Evolutionary conservation across 1,140 invertebrate genomes (phyloP), one percentile per base, ranked within the genome.

Genomic region (Pachypsylla venusta): DNA sequence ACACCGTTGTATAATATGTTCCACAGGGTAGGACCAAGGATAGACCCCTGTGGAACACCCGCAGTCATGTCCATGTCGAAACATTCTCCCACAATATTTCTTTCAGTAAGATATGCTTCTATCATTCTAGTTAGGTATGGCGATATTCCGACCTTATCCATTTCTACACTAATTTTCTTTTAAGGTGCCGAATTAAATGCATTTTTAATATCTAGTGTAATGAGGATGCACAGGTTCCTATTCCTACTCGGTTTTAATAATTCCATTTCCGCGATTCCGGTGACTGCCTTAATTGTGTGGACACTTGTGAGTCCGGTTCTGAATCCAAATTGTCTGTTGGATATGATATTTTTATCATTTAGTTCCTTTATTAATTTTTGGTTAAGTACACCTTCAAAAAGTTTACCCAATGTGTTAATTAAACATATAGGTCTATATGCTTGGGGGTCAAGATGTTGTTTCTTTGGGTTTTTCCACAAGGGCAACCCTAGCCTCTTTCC

Each of bases 31-130:
- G 70, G 67, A 1, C 68, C 68, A 1, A 70, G 53, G 10, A 70
- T 61, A n/a, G 66, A 70, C 2, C 68, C 69, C 57, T 71, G 69
- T 1, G 70, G 65, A 0, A 70, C 65, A 10, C 68, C 68, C 22
- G 39, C 54, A 25, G 60, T 61, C 10, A 57, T 57, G 10, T 25
- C 25, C 40, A 22, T 61, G n/a, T 2, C 7, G 22, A 40, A 48
- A 25, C 5, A 4, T 3, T 35, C 57, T 2, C 25, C 25, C 14
- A 19, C 4, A 19, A 48, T 48, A 7, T 48, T 48, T n/a, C 42
- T 48, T 19, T 48, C 42, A n/a, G n/a, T 48, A 4, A 48, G 42
- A n/a, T 48, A 48, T 4, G 42, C 4, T n/a, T 48, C 16, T n/a
- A 48, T 48, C 4, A 19, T 48, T 7, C 16, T n/a, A 19, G 22